Evolutionary conservation across 2,113 vertebrate genomes (phyloP).

Genomic region (Physeter macrocephalus): DNA sequence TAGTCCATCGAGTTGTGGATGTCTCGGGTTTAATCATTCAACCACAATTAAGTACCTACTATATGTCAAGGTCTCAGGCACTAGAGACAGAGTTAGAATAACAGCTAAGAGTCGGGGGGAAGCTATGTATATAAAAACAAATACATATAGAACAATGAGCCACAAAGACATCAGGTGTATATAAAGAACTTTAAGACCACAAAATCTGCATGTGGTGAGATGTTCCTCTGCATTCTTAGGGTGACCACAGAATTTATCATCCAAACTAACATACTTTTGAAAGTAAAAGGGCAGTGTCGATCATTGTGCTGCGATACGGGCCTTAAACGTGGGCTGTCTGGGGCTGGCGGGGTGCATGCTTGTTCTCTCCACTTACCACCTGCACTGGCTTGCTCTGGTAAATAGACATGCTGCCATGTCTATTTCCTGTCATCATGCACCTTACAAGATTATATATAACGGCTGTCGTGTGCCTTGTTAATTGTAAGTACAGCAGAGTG

Average conservation of each 20-base stretch:
- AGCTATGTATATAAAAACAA: not conserved
- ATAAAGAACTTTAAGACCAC: not conserved
- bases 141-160: not conserved
- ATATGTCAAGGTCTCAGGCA: not conserved
- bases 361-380: accelerated
- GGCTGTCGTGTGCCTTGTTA: not conserved
- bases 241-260: not conserved
- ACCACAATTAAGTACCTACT: not conserved
- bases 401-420: accelerated
- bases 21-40: not conserved
- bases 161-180: not conserved
- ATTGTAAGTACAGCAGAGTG: not conserved
- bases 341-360: accelerated
- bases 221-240: not conserved
- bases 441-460: not conserved
- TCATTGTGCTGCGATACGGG: not conserved
- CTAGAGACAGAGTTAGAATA: not conserved
- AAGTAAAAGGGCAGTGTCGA: not conserved
- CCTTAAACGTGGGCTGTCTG: not conserved
- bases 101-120: not conserved
- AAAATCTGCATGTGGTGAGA: not conserved
- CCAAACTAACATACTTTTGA: not conserved
- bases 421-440: not conserved
- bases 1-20: not conserved
- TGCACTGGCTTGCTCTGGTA: not conserved